A percentile compares a stretch with the other conserved stretches of the same genome.
Conservation (phyloP, 2,888 invertebrate genomes). For the Eumerus sabulonum region DNA sequence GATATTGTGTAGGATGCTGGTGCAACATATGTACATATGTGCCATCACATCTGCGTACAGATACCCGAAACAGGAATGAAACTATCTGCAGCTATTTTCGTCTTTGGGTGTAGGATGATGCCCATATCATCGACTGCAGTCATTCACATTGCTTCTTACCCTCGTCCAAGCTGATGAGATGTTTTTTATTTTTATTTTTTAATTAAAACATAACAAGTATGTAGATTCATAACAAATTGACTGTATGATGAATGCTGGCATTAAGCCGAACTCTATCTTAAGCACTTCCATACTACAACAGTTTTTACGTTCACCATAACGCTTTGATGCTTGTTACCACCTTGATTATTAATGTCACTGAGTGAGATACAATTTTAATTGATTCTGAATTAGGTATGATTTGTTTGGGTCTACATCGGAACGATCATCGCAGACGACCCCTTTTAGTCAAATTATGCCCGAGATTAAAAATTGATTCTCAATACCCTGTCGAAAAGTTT, state of each 20-base stretch:
- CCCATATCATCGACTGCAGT: conserved; percentile 24
- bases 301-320: conserved; percentile 3
- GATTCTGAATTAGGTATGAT: conserved; percentile 61
- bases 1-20: too few species aligned
- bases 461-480: conserved; percentile 49
- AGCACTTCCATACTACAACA: conserved; percentile 19
- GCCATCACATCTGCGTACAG: conserved; percentile 10
- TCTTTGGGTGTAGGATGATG: conserved; percentile 11
- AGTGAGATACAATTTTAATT: conserved; percentile 55
- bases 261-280: conserved; percentile 35
- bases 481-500: conserved; percentile 9
- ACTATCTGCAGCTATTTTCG: conserved; percentile 34
- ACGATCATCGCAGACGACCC: conserved; percentile 15
- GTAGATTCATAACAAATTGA: conserved; percentile 65
- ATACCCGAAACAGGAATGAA: conserved; percentile 20
- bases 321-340: conserved; percentile 26
- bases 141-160: conserved; percentile 25
- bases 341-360: conserved; percentile 42
- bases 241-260: conserved; percentile 50
- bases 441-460: conserved; percentile 45
- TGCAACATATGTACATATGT: neutral
- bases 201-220: conserved; percentile 66
- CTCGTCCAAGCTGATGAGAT: too few species aligned
- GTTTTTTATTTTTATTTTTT: conserved; percentile 47
- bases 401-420: conserved; percentile 17